Conservation (phyloP, 2,113 vertebrate genomes). For the Raja brachyura region DNA sequence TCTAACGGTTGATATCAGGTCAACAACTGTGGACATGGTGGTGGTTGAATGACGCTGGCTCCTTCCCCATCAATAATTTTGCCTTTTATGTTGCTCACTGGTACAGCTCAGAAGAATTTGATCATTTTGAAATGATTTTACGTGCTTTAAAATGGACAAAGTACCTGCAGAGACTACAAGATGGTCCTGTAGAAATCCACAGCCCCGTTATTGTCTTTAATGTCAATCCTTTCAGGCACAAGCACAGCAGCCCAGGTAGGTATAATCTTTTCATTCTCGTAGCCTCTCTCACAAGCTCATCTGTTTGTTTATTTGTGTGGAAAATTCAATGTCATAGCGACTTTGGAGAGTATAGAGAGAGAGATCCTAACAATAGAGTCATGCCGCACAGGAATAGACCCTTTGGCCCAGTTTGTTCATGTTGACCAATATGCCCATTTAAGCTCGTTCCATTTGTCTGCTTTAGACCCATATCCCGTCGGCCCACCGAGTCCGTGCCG, state of each 20-base stretch:
- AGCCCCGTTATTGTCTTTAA: neutral
- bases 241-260: neutral
- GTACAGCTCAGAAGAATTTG: neutral
- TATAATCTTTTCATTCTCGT: neutral
- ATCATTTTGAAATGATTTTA: neutral
- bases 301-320: neutral
- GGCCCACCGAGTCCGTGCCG: no score
- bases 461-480: no score
- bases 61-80: no score
- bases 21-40: no score
- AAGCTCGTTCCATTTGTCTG: no score
- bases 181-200: neutral
- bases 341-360: neutral
- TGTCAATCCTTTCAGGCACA: neutral
- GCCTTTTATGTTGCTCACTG: no score
- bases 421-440: no score
- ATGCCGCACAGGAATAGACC: no score
- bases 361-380: neutral
- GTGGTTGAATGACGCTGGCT: no score
- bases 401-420: no score
- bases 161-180: neutral
- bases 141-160: neutral
- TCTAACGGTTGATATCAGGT: no score
- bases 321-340: neutral
- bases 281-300: neutral